Evolutionary conservation across 2,113 vertebrate genomes (phyloP).

Genomic region (Vireo altiloquus): DNA sequence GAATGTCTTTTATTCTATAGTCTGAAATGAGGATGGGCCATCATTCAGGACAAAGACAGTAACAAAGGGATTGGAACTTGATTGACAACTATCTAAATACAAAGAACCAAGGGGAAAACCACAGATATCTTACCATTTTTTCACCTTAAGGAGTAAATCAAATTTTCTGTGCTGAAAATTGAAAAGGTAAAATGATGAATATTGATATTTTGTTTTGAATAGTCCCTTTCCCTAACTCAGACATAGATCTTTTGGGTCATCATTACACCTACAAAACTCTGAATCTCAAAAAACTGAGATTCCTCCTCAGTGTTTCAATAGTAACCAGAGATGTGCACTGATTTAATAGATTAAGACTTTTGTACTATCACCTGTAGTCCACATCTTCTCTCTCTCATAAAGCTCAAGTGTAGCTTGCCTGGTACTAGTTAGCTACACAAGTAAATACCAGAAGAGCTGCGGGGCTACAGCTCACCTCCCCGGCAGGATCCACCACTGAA

Average conservation of each 20-base stretch:
- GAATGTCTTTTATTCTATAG: not conserved
- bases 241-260: not conserved
- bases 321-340: not conserved
- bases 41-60: not conserved
- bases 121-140: conserved; percentile 67
- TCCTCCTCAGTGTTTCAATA: not conserved
- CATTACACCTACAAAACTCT: not conserved
- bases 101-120: not conserved
- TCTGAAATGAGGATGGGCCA: not conserved
- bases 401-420: not conserved
- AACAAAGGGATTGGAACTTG: not conserved
- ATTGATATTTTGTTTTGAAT: not conserved
- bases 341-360: not conserved
- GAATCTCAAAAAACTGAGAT: not conserved
- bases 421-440: not conserved
- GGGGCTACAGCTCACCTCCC: not conserved
- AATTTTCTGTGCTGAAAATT: conserved; percentile 67
- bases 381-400: not conserved
- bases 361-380: not conserved
- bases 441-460: not conserved
- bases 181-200: not conserved
- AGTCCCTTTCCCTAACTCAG: not conserved
- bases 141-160: conserved; percentile 69
- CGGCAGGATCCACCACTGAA: not conserved
- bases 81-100: not conserved